phyloP scores from a whole-genome alignment of 1,140 invertebrate genomes.

The Ooceraea biroi region DNA sequence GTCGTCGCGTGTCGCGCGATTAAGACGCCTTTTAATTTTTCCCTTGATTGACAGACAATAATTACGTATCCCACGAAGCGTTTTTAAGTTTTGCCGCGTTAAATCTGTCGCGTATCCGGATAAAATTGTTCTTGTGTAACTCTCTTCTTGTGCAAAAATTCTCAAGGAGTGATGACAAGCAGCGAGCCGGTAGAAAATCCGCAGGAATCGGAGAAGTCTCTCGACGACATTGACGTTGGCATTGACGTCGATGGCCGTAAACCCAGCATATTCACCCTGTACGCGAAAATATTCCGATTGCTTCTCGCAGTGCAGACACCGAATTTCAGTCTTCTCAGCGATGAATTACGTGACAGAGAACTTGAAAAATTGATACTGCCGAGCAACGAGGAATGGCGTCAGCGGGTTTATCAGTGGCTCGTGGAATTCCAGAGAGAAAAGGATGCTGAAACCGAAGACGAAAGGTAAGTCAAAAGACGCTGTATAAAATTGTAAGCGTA shows the following conservation, averaged over 20 bases:
- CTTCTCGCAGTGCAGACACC: slow-evolving; percentile 75
- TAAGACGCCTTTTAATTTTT: neutral
- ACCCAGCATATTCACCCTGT: slow-evolving; percentile 76
- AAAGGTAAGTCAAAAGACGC: slow-evolving; percentile 23
- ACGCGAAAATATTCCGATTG: slow-evolving; percentile 79
- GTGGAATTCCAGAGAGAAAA: slow-evolving; percentile 89
- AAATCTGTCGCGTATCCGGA: neutral
- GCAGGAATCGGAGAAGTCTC: neutral
- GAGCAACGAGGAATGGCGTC: slow-evolving; percentile 91
- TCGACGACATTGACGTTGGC: slow-evolving; percentile 7
- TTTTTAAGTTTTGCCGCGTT: neutral
- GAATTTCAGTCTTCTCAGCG: slow-evolving; percentile 39
- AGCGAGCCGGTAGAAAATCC: neutral
- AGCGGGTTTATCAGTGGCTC: slow-evolving; percentile 91
- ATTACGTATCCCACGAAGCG: neutral
- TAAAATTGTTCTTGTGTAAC: neutral
- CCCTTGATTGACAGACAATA: slow-evolving; percentile 16
- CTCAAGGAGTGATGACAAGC: slow-evolving; percentile 7
- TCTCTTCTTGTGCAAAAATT: neutral
- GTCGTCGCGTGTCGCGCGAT: neutral
- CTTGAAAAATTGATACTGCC: slow-evolving; percentile 87
- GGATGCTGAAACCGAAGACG: slow-evolving; percentile 69
- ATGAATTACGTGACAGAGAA: slow-evolving; percentile 64
- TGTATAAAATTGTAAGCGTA: neutral
- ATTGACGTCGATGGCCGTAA: slow-evolving; percentile 32